Conservation (phyloP, 2,888 invertebrate genomes). For the Zele albiditarsus region DNA sequence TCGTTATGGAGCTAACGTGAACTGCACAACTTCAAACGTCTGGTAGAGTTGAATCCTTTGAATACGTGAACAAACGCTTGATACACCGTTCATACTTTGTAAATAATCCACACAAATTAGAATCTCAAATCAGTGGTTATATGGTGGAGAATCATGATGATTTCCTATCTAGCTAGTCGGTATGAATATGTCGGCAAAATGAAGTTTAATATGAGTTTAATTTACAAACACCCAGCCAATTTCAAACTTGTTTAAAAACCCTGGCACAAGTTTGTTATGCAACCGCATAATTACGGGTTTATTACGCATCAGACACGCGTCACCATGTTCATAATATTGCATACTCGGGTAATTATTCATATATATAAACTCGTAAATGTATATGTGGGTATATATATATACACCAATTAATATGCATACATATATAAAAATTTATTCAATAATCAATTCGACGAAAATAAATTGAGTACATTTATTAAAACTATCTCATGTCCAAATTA, state of each 20-base stretch:
- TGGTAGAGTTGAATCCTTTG: too few relatives aligned
- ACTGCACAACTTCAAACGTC: too few relatives aligned
- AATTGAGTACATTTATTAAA: not conserved
- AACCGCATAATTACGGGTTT: slow-evolving; percentile 34
- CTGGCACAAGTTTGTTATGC: slow-evolving; percentile 5
- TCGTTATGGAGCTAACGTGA: too few relatives aligned
- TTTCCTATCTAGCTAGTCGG: too few relatives aligned
- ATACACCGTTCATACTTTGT: too few relatives aligned
- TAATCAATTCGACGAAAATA: not conserved
- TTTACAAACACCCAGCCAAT: not conserved
- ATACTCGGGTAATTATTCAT: slow-evolving; percentile 14
- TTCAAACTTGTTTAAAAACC: not conserved
- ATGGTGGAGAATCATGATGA: too few relatives aligned
- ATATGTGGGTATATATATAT: not conserved
- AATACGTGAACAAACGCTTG: too few relatives aligned
- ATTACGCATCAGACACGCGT: slow-evolving; percentile 30
- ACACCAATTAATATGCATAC: not conserved
- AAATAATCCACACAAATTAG: too few relatives aligned
- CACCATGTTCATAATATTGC: not conserved
- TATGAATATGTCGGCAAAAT: not conserved
- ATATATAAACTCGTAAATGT: not conserved
- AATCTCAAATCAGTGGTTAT: too few relatives aligned
- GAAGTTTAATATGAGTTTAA: not conserved
- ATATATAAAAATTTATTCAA: not conserved
- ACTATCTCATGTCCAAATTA: too few relatives aligned